Conservation (phyloP, 2,888 invertebrate species). For the Lasioglossum figueresi region DNA sequence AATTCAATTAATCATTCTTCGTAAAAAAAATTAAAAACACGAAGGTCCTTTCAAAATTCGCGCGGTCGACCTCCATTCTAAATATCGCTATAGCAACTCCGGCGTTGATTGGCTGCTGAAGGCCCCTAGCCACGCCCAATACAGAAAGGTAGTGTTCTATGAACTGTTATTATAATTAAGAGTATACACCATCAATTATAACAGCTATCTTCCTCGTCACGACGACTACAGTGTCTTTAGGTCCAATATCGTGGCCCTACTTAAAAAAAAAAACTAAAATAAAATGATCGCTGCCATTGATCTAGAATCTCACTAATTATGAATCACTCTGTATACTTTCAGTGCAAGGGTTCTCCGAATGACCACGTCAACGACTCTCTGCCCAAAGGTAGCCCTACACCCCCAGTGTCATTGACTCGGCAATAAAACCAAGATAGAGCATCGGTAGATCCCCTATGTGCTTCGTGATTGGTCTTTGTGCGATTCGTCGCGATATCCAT, state of each 20-base stretch:
- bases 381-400: background rate
- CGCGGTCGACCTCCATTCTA: background rate
- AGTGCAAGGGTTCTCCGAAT: background rate
- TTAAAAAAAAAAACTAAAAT: background rate
- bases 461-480: conserved; percentile 53
- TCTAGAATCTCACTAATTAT: background rate
- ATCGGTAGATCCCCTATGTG: conserved; percentile 32
- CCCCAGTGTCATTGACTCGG: background rate
- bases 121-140: background rate
- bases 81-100: background rate
- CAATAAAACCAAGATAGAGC: conserved; percentile 30
- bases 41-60: background rate
- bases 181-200: background rate
- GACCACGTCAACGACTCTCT: conserved; percentile 20
- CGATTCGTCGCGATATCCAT: conserved; percentile 42
- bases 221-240: background rate
- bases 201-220: background rate
- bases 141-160: background rate
- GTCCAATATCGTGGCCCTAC: background rate
- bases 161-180: background rate
- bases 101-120: background rate
- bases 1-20: background rate
- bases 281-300: background rate
- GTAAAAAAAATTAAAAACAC: background rate
- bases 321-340: conserved; percentile 21